These are phyloP conservation scores for Diadromus collaris DNA, from an alignment of 2,888 invertebrate genomes.

Conservation along the genomic window DNA sequence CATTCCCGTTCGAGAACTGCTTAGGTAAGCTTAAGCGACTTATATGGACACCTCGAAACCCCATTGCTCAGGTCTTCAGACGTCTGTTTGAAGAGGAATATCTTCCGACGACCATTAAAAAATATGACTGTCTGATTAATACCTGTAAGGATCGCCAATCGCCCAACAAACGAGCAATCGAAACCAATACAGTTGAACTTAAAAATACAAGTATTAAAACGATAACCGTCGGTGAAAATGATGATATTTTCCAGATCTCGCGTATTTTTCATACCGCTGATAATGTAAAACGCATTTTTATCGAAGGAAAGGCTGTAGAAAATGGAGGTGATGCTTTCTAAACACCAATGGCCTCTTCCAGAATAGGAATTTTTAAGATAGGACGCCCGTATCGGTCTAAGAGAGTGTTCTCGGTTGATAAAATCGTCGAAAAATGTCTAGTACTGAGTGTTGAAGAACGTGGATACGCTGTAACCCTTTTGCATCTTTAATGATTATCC, in stretches of 20 bases:
- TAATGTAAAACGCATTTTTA: conserved; percentile 7
- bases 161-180: conserved; percentile 4
- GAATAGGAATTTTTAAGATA: conserved; percentile 41
- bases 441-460: conserved; percentile 28
- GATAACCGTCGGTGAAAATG: conserved; percentile 34
- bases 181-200: conserved; percentile 23
- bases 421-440: conserved; percentile 41
- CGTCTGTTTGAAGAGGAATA: conserved; percentile 35
- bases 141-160: neutral
- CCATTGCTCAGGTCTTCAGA: conserved; percentile 33
- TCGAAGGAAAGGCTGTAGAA: conserved; percentile 31
- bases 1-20: conserved; percentile 52
- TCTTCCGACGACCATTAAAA: conserved; percentile 24
- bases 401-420: conserved; percentile 17
- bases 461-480: conserved; percentile 30
- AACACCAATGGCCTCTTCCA: conserved; percentile 38
- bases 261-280: conserved; percentile 26
- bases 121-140: conserved; percentile 23
- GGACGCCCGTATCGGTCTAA: neutral
- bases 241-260: conserved; percentile 30
- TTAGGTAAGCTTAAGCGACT: conserved; percentile 35
- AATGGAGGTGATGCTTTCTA: conserved; percentile 44
- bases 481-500: conserved; percentile 34
- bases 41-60: conserved; percentile 30
- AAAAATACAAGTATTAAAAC: conserved; percentile 40